Evolutionary conservation across 1,140 invertebrate species (phyloP).

Genomic region (Drosophila neocordata): DNA sequence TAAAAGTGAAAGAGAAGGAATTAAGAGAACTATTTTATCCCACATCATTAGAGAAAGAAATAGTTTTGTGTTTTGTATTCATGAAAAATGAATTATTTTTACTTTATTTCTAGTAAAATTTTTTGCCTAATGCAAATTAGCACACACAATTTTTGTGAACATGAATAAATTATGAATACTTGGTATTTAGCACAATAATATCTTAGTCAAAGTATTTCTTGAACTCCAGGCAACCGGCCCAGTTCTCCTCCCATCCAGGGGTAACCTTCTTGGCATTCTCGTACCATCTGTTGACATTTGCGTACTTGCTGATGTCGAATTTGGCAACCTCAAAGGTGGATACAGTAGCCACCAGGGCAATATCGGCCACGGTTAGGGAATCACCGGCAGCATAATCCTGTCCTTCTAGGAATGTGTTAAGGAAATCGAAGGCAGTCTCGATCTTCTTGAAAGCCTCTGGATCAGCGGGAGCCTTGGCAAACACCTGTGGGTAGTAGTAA

Average conservation of each 20-base stretch:
- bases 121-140: constrained; percentile 9
- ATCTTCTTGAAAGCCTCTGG: constrained; percentile 87
- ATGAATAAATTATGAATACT: constrained; percentile 54
- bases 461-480: constrained; percentile 86
- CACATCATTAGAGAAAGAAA: background rate
- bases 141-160: constrained; percentile 30
- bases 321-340: constrained; percentile 87
- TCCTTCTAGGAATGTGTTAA: constrained; percentile 88
- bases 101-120: background rate
- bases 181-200: constrained; percentile 24
- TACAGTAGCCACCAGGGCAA: constrained; percentile 85
- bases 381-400: constrained; percentile 87
- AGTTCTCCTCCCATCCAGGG: constrained; percentile 90
- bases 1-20: background rate
- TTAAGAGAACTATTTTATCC: background rate
- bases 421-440: constrained; percentile 85
- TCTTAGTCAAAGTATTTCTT: constrained; percentile 81
- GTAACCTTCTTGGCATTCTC: constrained; percentile 87
- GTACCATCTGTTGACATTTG: constrained; percentile 88
- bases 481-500: constrained; percentile 89
- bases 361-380: constrained; percentile 89
- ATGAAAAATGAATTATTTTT: background rate
- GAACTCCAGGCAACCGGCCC: constrained; percentile 84
- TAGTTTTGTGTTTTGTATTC: background rate
- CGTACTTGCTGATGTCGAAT: constrained; percentile 87